Conservation (phyloP, 2,888 invertebrate species). For the Torymus auratus region DNA sequence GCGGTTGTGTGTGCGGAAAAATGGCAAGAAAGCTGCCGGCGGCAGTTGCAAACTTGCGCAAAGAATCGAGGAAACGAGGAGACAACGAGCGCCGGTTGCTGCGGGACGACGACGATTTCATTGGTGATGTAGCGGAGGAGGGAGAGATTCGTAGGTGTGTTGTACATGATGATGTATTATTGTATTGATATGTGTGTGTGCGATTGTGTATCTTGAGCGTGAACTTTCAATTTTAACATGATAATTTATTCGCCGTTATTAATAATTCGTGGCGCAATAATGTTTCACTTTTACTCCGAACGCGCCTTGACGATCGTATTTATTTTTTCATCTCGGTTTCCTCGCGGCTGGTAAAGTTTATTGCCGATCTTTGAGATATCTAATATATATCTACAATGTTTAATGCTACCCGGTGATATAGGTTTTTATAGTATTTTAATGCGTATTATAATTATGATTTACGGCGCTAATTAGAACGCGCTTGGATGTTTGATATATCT, state of each 20-base stretch:
- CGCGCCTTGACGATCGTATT: no score
- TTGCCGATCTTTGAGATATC: no score
- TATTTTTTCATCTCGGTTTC: no score
- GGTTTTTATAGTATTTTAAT: no score
- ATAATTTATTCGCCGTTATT: neutral
- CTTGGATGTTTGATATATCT: neutral
- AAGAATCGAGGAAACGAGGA: conserved; percentile 21
- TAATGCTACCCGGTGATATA: no score
- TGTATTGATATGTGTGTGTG: neutral
- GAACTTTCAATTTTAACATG: neutral
- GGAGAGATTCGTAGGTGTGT: conserved; percentile 38
- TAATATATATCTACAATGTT: no score
- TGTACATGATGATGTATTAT: neutral
- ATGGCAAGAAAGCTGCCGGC: no score
- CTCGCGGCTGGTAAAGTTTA: no score
- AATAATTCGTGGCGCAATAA: neutral
- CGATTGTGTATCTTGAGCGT: neutral
- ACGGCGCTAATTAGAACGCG: neutral
- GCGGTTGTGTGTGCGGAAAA: no score
- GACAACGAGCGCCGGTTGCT: conserved; percentile 13
- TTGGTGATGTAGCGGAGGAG: conserved; percentile 1
- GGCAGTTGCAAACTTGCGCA: conserved; percentile 30
- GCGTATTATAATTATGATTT: neutral
- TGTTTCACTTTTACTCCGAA: no score
- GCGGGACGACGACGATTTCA: conserved; percentile 36